Base-by-base conservation (phyloP, 2,113 vertebrate species). In the Forbesichthys papilliferus region DNA sequence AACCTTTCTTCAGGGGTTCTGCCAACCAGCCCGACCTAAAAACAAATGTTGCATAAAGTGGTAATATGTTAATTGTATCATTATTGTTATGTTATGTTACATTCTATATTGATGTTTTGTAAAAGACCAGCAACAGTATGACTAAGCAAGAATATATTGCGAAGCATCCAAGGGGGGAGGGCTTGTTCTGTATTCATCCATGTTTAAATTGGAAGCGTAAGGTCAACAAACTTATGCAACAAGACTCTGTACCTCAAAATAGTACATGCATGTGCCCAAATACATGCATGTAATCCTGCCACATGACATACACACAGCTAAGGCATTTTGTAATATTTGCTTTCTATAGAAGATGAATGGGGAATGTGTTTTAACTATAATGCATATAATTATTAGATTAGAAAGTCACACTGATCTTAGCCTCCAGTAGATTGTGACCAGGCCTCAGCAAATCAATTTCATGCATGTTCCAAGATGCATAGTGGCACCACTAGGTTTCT, bases 161-260 rank as follows among this genome's bases (percentile, higher is more conserved):
- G 7, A 42, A 42, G 36, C 27, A 3, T 27, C 27, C 27, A 27
- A 27, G 27, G 27, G 27, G 27, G 27, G 27, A 27, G 27, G 27
- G 27, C 69, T 49, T 47, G 64, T 72, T 72, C 61, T 78, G 75
- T 18, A 62, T 71, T 74, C 65, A 69, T 78, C 51, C 48, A 11
- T 36, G n/a, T 81, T 76, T 82, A 83, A 78, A 87, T 88, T 84
- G 82, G 77, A 75, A 80, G 81, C 68, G 71, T 75, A 76, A 83
- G 87, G 81, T 90, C 88, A 86, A 79, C 66, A 69, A 79, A 74
- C 69, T 92, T 90, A 88, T 79, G 89, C 84, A 91, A 87, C 54
- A 52, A 87, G 84, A 68, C 56, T 54, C 69, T 33, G 36, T 53
- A 42, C 73, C 84, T 81, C 60, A 66, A 87, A 93, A 93, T 91